A percentile compares a stretch with the other conserved stretches of the same genome.
phyloP scores from a whole-genome alignment of 2,113 vertebrate genomes.

The Cacatua alba region DNA sequence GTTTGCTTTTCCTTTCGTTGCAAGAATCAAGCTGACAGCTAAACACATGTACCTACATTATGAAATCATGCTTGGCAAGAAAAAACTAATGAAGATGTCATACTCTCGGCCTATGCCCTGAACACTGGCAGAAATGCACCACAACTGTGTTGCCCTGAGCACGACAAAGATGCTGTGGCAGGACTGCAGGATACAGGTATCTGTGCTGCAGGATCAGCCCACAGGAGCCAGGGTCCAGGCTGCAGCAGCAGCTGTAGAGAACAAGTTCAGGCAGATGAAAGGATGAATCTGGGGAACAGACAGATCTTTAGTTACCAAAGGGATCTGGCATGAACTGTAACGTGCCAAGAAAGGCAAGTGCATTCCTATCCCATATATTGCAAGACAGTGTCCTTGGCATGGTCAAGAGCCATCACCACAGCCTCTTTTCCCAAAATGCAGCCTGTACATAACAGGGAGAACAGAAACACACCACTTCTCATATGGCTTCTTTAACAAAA shows the following conservation, averaged over 20 bases:
- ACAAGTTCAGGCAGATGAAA: not conserved
- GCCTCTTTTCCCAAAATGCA: not conserved
- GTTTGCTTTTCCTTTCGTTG: slow-evolving; percentile 55
- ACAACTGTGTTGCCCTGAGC: not conserved
- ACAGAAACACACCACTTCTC: not conserved
- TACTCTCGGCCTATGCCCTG: not conserved
- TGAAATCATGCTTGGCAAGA: slow-evolving; percentile 1
- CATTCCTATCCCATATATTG: not conserved
- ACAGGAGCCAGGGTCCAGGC: not conserved
- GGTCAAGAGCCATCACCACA: not conserved
- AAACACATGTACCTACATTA: slow-evolving; percentile 27
- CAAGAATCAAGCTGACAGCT: slow-evolving; percentile 50
- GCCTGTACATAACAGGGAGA: fast-evolving
- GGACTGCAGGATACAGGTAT: not conserved
- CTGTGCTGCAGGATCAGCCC: not conserved
- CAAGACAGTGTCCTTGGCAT: not conserved
- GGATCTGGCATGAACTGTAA: not conserved
- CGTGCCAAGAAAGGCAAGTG: not conserved
- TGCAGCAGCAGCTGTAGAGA: not conserved
- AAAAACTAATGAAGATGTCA: not conserved
- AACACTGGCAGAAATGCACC: not conserved
- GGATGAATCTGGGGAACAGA: not conserved
- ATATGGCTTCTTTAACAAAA: not conserved
- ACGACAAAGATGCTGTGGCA: not conserved
- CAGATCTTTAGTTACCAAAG: not conserved